phyloP scores from a whole-genome alignment of 2,797 vertebrate genomes.

The Mus caroli region DNA sequence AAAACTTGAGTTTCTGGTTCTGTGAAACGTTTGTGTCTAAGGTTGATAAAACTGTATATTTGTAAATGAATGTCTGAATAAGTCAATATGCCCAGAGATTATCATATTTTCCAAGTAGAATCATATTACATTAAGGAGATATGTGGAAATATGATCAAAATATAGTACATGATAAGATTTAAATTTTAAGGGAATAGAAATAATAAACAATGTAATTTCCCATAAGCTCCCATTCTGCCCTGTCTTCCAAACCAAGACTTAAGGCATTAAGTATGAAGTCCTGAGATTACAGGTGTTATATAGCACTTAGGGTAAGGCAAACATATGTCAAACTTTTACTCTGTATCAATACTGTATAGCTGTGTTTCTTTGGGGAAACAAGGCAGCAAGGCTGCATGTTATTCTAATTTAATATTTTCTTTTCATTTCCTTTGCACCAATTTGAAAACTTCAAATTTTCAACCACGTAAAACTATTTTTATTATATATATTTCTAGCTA shows the following conservation, averaged over 20 bases:
- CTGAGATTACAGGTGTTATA: not conserved
- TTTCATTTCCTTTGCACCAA: not conserved
- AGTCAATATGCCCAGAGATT: not conserved
- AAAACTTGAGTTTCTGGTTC: not conserved
- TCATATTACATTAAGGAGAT: not conserved
- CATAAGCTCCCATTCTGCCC: too few relatives aligned
- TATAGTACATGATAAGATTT: not conserved
- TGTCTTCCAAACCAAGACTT: not conserved
- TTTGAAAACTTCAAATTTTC: constrained; percentile 1
- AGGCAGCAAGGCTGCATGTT: not conserved
- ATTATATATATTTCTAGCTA: not conserved
- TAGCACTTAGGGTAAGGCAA: not conserved
- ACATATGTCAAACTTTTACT: not conserved
- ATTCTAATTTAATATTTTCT: not conserved
- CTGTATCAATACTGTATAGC: not conserved
- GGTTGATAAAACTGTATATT: not conserved
- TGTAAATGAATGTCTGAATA: not conserved
- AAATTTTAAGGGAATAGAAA: not conserved
- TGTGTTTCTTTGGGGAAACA: not conserved
- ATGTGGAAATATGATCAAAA: not conserved
- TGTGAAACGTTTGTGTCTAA: not conserved
- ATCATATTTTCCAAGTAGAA: not conserved
- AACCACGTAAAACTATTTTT: not conserved
- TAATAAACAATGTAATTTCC: not conserved
- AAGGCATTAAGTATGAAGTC: not conserved